A percentile compares a stretch with the other conserved stretches of the same genome.
These are phyloP conservation scores for Agrypnia vestita DNA, from an alignment of 1,140 invertebrate genomes.

Conservation along the genomic window DNA sequence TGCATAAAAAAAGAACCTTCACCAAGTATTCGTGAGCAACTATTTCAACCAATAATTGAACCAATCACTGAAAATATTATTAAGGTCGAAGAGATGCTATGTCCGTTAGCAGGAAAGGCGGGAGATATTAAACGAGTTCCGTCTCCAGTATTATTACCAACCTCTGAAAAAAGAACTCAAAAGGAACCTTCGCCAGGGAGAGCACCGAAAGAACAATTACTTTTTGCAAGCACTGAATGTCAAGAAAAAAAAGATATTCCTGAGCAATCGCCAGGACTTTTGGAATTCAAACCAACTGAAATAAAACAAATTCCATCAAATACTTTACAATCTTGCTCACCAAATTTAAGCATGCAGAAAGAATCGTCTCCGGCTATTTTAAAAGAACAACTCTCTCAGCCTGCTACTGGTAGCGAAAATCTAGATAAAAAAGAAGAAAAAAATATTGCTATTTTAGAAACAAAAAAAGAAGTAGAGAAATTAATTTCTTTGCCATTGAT, in stretches of 20 bases:
- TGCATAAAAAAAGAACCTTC: background rate
- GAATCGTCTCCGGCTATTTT: constrained; percentile 7
- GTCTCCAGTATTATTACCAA: too few species aligned
- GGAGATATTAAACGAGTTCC: too few species aligned
- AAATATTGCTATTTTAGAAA: background rate
- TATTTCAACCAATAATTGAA: constrained; percentile 24
- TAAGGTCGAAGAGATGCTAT: too few species aligned
- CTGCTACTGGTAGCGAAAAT: background rate
- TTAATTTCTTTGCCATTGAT: background rate
- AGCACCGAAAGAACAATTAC: too few species aligned
- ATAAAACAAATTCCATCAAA: too few species aligned
- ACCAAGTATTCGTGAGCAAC: background rate
- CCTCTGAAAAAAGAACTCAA: too few species aligned
- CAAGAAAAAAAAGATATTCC: too few species aligned
- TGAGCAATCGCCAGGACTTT: too few species aligned
- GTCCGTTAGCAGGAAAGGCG: too few species aligned
- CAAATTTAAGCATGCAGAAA: background rate
- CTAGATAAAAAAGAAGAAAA: background rate
- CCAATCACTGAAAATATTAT: background rate
- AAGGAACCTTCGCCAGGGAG: too few species aligned
- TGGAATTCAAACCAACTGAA: too few species aligned
- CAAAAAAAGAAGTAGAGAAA: background rate
- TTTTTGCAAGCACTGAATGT: too few species aligned
- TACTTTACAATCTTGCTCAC: background rate
- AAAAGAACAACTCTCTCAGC: background rate